These are phyloP conservation scores for Microhierax caerulescens DNA, from an alignment of 2,797 vertebrate genomes.

Conservation along the genomic window DNA sequence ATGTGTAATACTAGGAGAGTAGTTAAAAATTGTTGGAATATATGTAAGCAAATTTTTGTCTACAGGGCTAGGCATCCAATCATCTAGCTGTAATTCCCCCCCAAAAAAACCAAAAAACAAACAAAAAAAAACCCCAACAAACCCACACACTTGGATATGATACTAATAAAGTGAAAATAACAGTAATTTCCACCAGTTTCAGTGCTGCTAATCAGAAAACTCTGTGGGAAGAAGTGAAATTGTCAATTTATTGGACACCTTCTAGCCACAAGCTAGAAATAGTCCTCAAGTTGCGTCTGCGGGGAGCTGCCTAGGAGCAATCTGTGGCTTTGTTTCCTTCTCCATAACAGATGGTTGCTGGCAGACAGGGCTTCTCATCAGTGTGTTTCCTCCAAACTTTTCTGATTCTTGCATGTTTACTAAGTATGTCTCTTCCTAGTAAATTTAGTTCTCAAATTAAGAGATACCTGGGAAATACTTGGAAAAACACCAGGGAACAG, in stretches of 20 bases:
- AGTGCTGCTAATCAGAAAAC: slow-evolving; percentile 42
- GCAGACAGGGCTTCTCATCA: slow-evolving; percentile 25
- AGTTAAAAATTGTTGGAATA: slow-evolving; percentile 19
- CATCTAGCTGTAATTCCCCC: not conserved
- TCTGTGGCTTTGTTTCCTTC: slow-evolving; percentile 51
- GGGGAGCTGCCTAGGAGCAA: slow-evolving; percentile 60
- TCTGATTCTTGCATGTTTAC: not conserved
- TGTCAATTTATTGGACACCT: slow-evolving; percentile 48
- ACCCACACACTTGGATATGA: not conserved
- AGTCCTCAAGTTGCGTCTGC: slow-evolving; percentile 18
- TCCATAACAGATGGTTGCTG: slow-evolving; percentile 53
- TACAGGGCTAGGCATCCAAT: not conserved
- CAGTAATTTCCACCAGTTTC: not conserved
- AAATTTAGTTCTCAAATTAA: slow-evolving; percentile 47
- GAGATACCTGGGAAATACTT: slow-evolving; percentile 58
- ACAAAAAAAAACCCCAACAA: too few relatives aligned
- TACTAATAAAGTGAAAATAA: slow-evolving; percentile 34
- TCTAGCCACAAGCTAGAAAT: slow-evolving; percentile 35
- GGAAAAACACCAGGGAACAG: slow-evolving; percentile 40
- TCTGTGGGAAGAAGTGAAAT: slow-evolving; percentile 52
- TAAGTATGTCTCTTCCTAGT: not conserved
- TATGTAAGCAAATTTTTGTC: not conserved
- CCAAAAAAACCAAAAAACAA: not conserved
- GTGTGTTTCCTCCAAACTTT: not conserved
- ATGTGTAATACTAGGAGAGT: not conserved